Evolutionary conservation across 2,113 vertebrate genomes (phyloP), one percentile per base, ranked within the genome.

Genomic region (Psittacula cyanocephala): DNA sequence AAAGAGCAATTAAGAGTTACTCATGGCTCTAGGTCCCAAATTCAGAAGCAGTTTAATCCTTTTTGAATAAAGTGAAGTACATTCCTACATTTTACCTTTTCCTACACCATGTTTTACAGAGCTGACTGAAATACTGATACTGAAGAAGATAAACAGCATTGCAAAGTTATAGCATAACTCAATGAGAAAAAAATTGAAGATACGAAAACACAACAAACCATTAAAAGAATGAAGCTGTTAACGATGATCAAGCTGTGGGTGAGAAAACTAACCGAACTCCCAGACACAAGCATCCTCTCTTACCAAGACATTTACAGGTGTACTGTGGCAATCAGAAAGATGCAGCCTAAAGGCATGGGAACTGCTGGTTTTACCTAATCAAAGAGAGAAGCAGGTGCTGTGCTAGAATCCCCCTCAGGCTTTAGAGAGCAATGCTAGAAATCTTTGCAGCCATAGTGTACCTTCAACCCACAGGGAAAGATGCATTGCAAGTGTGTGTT

Each of bases 331-430:
- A 68, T 88, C 33, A 83, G 93, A 94, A 59, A 62, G 81, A 88
- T 14, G 65, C 49, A 91, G 81, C 95, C 90, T 80, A 76, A 81
- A 93, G 92, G 86, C 88, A 93, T 0, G 0, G 74, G 82, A 88
- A 80, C 60, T 92, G 78, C 55, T 89, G 71, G 67, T 78, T 86
- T 49, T 63, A 78, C n/a, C 88, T 50, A 91, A 93, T 93, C 72
- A 96, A 95, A 95, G 55, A 95, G 23, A 88, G 43, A 80, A 86
- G 71, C 60, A 95, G 85, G 79, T 93, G 78, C 41, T 81, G 52
- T 60, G 86, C 52, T 71, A 39, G 78, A 91, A 81, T 94, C 37
- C 43, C 49, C 80, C 95, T 95, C 78, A 95, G 86, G 75, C 76
- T 87, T 64, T 49, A 46, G 75, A 88, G 47, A 96, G 24, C 22